Base-by-base conservation (phyloP, 1,140 invertebrate genomes). In the Protaetia brevitarsis region DNA sequence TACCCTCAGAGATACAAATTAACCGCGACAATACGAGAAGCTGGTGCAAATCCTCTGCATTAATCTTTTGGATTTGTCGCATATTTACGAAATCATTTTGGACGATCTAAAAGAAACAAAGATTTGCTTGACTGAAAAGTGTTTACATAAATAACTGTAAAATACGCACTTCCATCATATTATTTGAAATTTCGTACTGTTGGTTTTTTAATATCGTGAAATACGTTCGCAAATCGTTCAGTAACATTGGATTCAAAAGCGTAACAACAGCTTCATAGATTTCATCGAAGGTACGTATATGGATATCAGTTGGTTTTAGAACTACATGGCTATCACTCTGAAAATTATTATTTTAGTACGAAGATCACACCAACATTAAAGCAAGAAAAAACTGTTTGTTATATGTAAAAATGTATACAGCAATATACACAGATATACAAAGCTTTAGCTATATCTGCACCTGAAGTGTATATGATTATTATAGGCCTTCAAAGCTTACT, bases 11-110 rank as follows among this genome's bases (percentile, higher is more conserved):
- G 13, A 94, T 76, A 26, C 88, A 85, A 60, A 93, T 79, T 0
- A 93, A 79, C 65, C 91, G 83, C 0, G 90, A 86, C 2, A 95
- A 76, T 10, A 92, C 88, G 59, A 96, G 79, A 16, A 92, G 78
- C 5, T 82, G 74, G 74, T 95, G 92, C 58, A 96, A 82, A 81
- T 94, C 89, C 66, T 94, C 89, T 0, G 85, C 85, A 26, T 85
- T 87, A 28, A 86, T 79, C 31, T 79, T 78, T 30, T 84, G 76
- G 21, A 76, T 71, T 69, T 81, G 82, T 8, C 88, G 82, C 82
- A 90, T 84, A 59, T 87, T 78, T 27, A 95, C 89, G 79, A 95
- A 94, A 78, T 95, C 91, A 36, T 92, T 84, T 82, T 95, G 89
- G 23, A 95, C 88, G 68, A 86, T 80, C 88, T 94, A 77, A 30